Evolutionary conservation across 2,797 vertebrate species (phyloP).

Genomic region (Pteronotus mesoamericanus): DNA sequence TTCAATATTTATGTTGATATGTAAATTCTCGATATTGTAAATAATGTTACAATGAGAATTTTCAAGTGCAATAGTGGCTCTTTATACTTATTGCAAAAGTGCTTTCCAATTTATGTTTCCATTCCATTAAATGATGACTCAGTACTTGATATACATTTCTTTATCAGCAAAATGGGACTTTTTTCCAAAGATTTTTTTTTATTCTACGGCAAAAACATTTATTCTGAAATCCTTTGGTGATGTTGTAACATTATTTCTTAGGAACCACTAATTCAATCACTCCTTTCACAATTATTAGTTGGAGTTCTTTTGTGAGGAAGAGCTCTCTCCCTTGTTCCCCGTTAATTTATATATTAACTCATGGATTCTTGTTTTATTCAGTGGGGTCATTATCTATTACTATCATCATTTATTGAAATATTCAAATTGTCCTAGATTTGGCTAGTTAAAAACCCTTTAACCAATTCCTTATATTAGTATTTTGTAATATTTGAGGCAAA

Average conservation of each 20-base stretch:
- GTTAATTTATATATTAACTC: slow-evolving; percentile 33
- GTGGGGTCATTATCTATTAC: not conserved
- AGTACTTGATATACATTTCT: slow-evolving; percentile 11
- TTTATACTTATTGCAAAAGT: not conserved
- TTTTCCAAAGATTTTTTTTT: slow-evolving; percentile 28
- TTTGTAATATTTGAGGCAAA: not conserved
- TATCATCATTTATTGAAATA: not conserved
- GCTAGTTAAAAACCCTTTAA: not conserved
- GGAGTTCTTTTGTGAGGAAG: not conserved
- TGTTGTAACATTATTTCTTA: not conserved
- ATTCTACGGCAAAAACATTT: not conserved
- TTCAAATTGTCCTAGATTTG: slow-evolving; percentile 21
- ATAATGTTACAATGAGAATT: slow-evolving; percentile 3
- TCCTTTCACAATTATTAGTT: slow-evolving; percentile 25
- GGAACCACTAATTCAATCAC: not conserved
- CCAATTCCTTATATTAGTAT: not conserved
- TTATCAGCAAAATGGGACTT: not conserved
- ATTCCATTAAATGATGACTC: not conserved
- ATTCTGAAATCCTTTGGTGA: slow-evolving; percentile 1
- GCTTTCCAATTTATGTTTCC: slow-evolving; percentile 33
- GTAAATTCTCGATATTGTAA: slow-evolving; percentile 28
- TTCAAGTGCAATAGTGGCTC: slow-evolving; percentile 19
- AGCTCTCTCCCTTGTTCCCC: not conserved
- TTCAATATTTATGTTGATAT: not conserved
- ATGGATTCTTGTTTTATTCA: slow-evolving; percentile 29